Conservation (phyloP, 1,140 invertebrate genomes). For the Atta cephalotes region DNA sequence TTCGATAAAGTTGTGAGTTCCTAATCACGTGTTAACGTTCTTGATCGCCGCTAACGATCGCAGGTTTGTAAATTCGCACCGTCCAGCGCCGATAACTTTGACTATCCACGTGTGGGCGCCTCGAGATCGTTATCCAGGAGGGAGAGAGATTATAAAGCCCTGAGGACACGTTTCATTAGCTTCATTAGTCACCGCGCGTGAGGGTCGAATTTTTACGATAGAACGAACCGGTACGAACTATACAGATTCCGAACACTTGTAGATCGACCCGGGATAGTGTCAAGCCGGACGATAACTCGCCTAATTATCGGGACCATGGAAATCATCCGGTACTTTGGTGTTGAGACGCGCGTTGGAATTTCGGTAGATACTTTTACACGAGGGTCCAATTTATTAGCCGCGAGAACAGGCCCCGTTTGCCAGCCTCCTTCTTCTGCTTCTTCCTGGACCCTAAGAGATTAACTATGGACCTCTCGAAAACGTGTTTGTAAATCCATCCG, state of each 20-base stretch:
- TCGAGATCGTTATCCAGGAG: constrained; percentile 67
- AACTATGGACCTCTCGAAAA: constrained; percentile 34
- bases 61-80: constrained; percentile 32
- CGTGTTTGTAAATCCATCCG: constrained; percentile 52
- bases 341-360: constrained; percentile 50
- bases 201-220: constrained; percentile 70
- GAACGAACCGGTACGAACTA: constrained; percentile 55
- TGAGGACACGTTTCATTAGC: constrained; percentile 65
- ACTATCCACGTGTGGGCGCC: constrained; percentile 15
- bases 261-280: constrained; percentile 70
- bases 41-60: constrained; percentile 8
- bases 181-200: constrained; percentile 70
- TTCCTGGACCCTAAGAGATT: constrained; percentile 34
- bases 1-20: not conserved
- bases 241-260: constrained; percentile 75
- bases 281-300: constrained; percentile 70
- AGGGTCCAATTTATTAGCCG: constrained; percentile 62
- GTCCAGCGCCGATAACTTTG: constrained; percentile 12
- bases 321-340: constrained; percentile 25
- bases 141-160: constrained; percentile 66
- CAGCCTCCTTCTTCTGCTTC: not conserved
- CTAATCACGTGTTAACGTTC: constrained; percentile 46
- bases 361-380: constrained; percentile 57
- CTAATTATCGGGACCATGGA: constrained; percentile 69
- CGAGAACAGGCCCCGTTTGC: constrained; percentile 31